A percentile compares a stretch with the other conserved stretches of the same genome.
phyloP scores from a whole-genome alignment of 2,113 vertebrate genomes.

The Amblyornis subalaris region DNA sequence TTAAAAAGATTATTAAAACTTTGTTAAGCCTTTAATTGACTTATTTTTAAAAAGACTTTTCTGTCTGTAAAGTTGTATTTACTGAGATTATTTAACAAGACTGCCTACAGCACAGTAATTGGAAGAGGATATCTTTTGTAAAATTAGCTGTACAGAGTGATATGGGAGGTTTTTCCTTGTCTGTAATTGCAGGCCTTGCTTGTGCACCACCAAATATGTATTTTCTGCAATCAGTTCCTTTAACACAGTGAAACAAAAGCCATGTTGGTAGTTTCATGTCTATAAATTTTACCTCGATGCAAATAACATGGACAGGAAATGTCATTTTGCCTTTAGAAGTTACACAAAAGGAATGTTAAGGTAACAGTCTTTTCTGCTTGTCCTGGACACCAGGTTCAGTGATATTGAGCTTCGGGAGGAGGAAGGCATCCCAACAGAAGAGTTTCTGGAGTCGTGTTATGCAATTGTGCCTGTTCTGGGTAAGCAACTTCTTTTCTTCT shows the following conservation, averaged over 20 bases:
- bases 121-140: neutral
- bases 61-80: neutral
- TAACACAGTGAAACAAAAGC: neutral
- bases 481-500: conserved; percentile 63
- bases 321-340: neutral
- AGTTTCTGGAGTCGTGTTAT: conserved; percentile 96
- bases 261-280: neutral
- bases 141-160: neutral
- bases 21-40: neutral
- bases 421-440: conserved; percentile 92
- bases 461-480: conserved; percentile 96
- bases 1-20: neutral
- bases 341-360: neutral
- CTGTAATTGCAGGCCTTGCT: neutral
- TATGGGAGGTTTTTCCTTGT: neutral
- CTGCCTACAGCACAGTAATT: neutral
- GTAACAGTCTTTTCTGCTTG: neutral
- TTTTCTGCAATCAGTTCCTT: neutral
- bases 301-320: neutral
- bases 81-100: neutral
- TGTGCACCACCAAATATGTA: neutral
- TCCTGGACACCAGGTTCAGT: conserved; percentile 83
- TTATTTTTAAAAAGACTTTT: neutral
- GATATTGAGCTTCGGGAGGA: conserved; percentile 92
- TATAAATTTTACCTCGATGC: neutral